Evolutionary conservation across 2,113 vertebrate species (phyloP), one percentile per base, ranked within the genome.

Genomic region (Tyrannus savana): DNA sequence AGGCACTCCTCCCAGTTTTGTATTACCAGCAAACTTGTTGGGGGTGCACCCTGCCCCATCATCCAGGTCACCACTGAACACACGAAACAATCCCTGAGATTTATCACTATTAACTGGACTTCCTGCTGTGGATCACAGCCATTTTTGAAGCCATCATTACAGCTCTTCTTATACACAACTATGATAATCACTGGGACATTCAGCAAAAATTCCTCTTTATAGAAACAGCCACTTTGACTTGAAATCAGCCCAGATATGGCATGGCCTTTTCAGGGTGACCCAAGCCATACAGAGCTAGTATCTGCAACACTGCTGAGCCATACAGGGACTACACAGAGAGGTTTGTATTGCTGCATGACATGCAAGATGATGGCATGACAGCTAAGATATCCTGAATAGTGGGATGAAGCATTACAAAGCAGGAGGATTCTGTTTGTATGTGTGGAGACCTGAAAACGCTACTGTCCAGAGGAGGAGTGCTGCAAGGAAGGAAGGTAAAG

Each of bases 301-400:
- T 78, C 78, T 37, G 41, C 72, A 85, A 72, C 58, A 44, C 37
- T 27, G 39, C 35, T 72, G 49, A 76, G 39, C 44, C 52, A 37
- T 7, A 50, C 6, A 42, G 16, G 42, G 64, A 71, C 16, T 13
- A 77, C 27, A 79, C 44, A 41, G 8, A 66, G 11, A 79, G 14
- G 12, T 10, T 37, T 28, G 10, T 44, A 52, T 5, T 63, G 42
- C 39, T 37, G 47, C 24, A 22, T 8, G 30, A 67, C 16, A 75
- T 0, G 0, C 10, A 49, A 79, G 66, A 68, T 16, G 3, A 41
- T 3, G 7, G 13, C 14, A 12, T 4, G 19, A 73, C 37, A 66
- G 8, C 5, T 27, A 49, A 63, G 24, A 72, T 30, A 67, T n/a
- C 4, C 16, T 46, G 28, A 74, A 46, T 2, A 79, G 24, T 7